Evolutionary conservation across 2,888 invertebrate species (phyloP), one percentile per base, ranked within the genome.

Genomic region (Thereva unica): DNA sequence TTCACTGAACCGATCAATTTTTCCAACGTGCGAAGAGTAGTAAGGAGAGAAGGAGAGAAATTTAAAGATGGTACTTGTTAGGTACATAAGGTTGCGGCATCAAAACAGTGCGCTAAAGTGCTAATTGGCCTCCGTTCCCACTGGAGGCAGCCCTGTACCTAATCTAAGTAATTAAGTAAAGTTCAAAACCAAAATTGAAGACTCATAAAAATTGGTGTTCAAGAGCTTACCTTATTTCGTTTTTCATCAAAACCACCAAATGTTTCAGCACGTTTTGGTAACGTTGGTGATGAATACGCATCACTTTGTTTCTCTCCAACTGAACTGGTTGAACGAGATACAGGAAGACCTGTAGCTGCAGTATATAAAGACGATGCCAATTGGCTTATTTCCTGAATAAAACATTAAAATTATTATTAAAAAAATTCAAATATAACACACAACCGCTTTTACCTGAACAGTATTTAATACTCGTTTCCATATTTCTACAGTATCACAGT

Each of bases 261-360:
- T 4, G 97, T 97, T 82, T 97, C 97, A 0, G 97, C 97, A 40
- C 97, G 85, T 74, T 95, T 90, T 12, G 97, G 96, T 69, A 97
- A 81, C 44, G 91, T 90, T 10, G 94, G 92, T 38, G 93, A 91
- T 70, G 91, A 88, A 78, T 92, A 95, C 0, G 90, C 87, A 37
- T 89, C 88, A 75, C 93, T 94, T 74, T 95, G 93, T 63, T 93
- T 88, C 82, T 97, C 96, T 4, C 96, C 96, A 0, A 93, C 96
- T 37, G 95, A 95, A 80, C 95, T 95, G 12, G 94, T 91, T 77
- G 95, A 95, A 59, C 96, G 87, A 7, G 93, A 93, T 9, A 96
- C 84, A 67, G 90, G 90, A 42, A 89, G 89, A 56, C 92, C 90
- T 2, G 81, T 81, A 12, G 81, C 78, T 35, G 87, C 87, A 44